These are phyloP conservation scores for Drosophila subsilvestris DNA, from an alignment of 2,888 invertebrate genomes.

Conservation along the genomic window DNA sequence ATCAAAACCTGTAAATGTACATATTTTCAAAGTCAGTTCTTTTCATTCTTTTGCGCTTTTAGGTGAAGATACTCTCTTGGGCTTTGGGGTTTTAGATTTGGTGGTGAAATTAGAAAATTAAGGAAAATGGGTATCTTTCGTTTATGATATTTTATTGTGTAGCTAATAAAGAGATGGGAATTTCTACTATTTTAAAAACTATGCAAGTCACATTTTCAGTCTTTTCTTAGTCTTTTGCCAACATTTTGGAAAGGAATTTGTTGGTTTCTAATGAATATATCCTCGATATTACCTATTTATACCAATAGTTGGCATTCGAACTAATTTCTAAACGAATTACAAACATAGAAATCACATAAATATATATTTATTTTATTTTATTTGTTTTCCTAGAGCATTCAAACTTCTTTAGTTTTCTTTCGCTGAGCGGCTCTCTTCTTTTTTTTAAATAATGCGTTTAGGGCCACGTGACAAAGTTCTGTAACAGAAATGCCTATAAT, in stretches of 20 bases:
- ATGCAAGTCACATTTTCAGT: neutral
- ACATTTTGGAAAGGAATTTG: neutral
- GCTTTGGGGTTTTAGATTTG: neutral
- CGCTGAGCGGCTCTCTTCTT: conserved; percentile 1
- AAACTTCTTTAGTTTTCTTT: neutral
- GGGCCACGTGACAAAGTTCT: conserved; percentile 42
- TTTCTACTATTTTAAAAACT: neutral
- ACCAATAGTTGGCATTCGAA: too few species aligned
- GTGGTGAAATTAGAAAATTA: neutral
- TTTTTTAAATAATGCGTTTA: conserved; percentile 45
- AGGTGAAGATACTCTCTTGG: conserved; percentile 1
- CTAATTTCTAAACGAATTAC: too few species aligned
- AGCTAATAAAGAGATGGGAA: neutral
- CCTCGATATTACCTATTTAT: too few species aligned
- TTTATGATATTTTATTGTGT: neutral
- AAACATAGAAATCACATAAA: too few species aligned
- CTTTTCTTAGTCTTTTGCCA: neutral
- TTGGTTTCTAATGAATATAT: too few species aligned
- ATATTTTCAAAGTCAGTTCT: conserved; percentile 23
- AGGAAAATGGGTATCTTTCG: neutral
- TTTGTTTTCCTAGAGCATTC: conserved; percentile 13
- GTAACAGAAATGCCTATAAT: conserved; percentile 36
- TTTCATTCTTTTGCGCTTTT: conserved; percentile 21
- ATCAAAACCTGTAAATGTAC: conserved; percentile 60
- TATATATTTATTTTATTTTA: too few species aligned